Base-by-base conservation (phyloP, 2,888 invertebrate species). In the Cryptosula pallasiana region DNA sequence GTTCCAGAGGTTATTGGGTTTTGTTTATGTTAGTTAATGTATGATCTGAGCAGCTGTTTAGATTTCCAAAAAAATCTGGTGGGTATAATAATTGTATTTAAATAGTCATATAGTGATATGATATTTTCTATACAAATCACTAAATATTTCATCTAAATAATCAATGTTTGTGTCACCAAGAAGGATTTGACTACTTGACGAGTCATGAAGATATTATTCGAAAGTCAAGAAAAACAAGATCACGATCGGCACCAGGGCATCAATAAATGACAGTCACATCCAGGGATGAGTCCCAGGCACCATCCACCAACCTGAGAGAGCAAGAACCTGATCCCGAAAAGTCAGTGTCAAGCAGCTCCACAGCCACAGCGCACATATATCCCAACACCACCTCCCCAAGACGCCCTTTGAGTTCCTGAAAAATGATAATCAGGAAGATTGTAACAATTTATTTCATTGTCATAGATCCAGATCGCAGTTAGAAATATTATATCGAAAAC, bases 51-150 rank as follows among this genome's bases (percentile, higher is more conserved):
- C 55, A 55, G 23, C 55, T 55, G 23, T 55, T 55, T 55, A 20
- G 23, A 55, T 55, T 16, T 55, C 25, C 13, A n/a, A 55, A 3
- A 55, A 5, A 55, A 16, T 55, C 55, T 55, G 25, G 9, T 55
- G 55, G 55, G 23, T 23, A 55, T 16, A 3, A 25, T 55, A 55
- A 55, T 55, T 55, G 55, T 55, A 25, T 55, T 5, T 13, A 3
- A 55, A 55, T 55, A 55, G 55, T 23, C 55, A 55, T 55, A 55
- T 55, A 55, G 5, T 16, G 55, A n/a, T 20, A 55, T 55, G 23
- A 55, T 55, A 55, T 55, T n/a, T 55, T 55, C n/a, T 55, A 55
- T 55, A 5, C 9, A 25, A 55, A 25, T 55, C 9, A 23, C 55
- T 55, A 55, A 55, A 5, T 5, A 23, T 55, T 55, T 55, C 55